Evolutionary conservation across 2,888 invertebrate genomes (phyloP).

Genomic region (Trachelus stipa): DNA sequence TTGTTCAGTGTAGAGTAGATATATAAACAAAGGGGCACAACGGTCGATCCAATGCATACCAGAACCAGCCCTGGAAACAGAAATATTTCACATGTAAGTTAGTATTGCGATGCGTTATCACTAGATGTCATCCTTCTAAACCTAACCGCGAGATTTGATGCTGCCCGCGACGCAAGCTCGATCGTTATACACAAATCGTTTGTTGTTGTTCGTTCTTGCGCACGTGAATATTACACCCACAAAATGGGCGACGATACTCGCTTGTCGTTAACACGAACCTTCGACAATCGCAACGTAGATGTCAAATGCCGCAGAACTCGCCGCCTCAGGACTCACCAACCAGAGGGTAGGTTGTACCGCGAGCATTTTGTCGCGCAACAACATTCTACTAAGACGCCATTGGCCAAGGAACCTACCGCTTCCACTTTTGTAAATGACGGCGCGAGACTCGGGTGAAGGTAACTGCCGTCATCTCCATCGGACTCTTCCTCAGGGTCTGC

Average conservation of each 20-base stretch:
- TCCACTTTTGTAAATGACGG: conserved; percentile 72
- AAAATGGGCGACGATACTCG: not conserved
- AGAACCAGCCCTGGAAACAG: conserved; percentile 58
- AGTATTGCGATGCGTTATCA: conserved; percentile 1
- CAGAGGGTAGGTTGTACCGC: conserved; percentile 28
- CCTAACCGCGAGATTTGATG: conserved; percentile 27
- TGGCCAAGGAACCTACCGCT: conserved; percentile 70
- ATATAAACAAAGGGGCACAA: conserved; percentile 37
- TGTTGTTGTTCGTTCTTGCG: too few relatives aligned
- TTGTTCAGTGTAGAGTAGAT: conserved; percentile 24
- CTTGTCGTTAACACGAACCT: conserved; percentile 24
- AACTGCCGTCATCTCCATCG: conserved; percentile 74
- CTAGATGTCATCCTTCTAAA: not conserved
- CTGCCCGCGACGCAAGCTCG: too few relatives aligned
- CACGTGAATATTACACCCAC: too few relatives aligned
- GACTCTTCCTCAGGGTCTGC: conserved; percentile 65
- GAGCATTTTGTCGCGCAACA: conserved; percentile 26
- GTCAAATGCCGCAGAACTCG: conserved; percentile 34
- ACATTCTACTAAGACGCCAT: conserved; percentile 5
- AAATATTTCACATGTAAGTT: conserved; percentile 45
- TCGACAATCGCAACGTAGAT: conserved; percentile 27
- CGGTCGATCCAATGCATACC: conserved; percentile 51
- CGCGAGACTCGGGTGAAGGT: conserved; percentile 85
- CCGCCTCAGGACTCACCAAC: conserved; percentile 37
- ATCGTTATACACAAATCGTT: too few relatives aligned